Percentiles rank a stretch among this genome's conserved stretches.
These are phyloP conservation scores for Orchestia grillus DNA, from an alignment of 1,140 invertebrate genomes.

Conservation along the genomic window DNA sequence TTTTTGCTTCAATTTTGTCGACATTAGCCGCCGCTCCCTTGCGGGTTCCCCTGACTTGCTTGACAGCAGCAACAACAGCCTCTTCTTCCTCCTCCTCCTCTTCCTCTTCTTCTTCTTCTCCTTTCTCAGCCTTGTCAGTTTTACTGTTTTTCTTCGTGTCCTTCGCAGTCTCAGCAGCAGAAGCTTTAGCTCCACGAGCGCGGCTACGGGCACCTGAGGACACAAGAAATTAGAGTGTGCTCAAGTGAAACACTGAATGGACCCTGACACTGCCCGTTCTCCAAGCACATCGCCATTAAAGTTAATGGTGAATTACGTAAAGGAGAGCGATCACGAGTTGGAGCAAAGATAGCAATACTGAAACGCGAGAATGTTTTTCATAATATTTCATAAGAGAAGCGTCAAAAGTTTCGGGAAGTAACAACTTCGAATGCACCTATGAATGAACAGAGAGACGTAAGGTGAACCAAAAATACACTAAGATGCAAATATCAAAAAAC, in stretches of 20 bases:
- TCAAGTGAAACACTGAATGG: too few relatives aligned
- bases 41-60: not conserved
- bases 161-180: not conserved
- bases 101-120: not conserved
- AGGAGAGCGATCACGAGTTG: too few relatives aligned
- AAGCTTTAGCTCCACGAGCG: not conserved
- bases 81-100: too few relatives aligned
- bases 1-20: slow-evolving; percentile 3
- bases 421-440: not conserved
- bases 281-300: not conserved
- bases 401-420: not conserved
- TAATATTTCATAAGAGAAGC: not conserved
- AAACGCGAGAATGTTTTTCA: not conserved
- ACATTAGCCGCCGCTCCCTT: not conserved
- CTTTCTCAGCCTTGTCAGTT: not conserved
- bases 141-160: not conserved
- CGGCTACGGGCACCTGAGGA: not conserved
- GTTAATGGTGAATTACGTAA: not conserved
- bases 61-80: not conserved
- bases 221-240: not conserved
- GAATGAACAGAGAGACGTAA: not conserved
- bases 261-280: too few relatives aligned
- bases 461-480: not conserved
- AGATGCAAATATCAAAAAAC: not conserved
- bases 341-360: not conserved